Conservation (phyloP, 1,140 invertebrate species). For the Coenobita brevimanus region DNA sequence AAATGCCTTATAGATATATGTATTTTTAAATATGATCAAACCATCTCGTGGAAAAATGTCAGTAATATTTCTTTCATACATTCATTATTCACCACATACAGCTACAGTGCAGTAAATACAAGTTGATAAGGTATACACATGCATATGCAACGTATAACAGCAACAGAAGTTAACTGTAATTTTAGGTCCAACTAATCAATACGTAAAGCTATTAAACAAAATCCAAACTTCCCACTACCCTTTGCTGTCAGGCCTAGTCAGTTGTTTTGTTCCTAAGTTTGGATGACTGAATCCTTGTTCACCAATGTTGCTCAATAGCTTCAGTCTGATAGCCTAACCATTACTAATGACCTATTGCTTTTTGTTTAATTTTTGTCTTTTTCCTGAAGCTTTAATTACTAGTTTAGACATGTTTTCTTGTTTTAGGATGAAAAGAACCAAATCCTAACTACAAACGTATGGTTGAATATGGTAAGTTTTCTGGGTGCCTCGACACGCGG, state of each 20-base stretch:
- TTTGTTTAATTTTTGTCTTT: constrained; percentile 42
- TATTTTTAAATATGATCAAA: no score
- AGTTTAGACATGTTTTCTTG: constrained; percentile 69
- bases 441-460: constrained; percentile 78
- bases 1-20: no score
- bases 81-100: no score
- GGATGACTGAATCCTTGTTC: constrained; percentile 36
- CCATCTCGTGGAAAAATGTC: no score
- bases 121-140: constrained; percentile 36
- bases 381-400: constrained; percentile 65
- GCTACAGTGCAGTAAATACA: constrained; percentile 20
- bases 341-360: constrained; percentile 56
- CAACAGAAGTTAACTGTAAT: background rate
- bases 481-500: constrained; percentile 56
- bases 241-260: constrained; percentile 25
- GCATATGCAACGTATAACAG: constrained; percentile 32
- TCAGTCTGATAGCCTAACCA: constrained; percentile 40
- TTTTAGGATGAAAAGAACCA: constrained; percentile 81
- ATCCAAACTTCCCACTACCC: background rate
- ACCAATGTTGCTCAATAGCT: constrained; percentile 29
- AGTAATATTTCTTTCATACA: no score
- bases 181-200: constrained; percentile 25
- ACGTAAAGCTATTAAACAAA: constrained; percentile 15
- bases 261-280: constrained; percentile 47
- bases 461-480: constrained; percentile 78